Conservation (phyloP, 2,797 vertebrate genomes). For the Lophius americanus region DNA sequence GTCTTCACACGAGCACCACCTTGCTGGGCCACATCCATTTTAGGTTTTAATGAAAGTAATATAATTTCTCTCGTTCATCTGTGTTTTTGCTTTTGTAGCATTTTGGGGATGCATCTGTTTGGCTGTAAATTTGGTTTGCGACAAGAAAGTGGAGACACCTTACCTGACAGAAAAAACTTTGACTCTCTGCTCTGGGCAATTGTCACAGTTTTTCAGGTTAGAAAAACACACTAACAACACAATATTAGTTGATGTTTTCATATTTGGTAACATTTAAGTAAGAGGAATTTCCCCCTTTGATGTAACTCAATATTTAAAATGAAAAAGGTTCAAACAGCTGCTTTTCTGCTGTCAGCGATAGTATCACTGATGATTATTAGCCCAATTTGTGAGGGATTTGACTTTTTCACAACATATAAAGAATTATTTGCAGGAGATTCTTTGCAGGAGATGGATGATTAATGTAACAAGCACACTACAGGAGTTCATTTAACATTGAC, state of each 20-base stretch:
- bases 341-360: conserved; percentile 10
- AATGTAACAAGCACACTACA: conserved; percentile 41
- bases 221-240: conserved; percentile 26
- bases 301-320: conserved; percentile 21
- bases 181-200: conserved; percentile 96
- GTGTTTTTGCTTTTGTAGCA: conserved; percentile 76
- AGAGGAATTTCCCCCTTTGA: conserved; percentile 5
- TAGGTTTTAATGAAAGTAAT: conserved; percentile 36
- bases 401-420: conserved; percentile 40
- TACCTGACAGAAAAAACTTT: conserved; percentile 94
- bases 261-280: conserved; percentile 11
- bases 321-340: conserved; percentile 36
- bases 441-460: conserved; percentile 36
- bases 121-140: conserved; percentile 94
- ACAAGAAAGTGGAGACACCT: conserved; percentile 90
- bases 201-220: conserved; percentile 95
- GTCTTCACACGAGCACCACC: conserved; percentile 8
- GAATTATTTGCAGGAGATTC: conserved; percentile 40
- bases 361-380: conserved; percentile 34
- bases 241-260: no score
- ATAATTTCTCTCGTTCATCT: conserved; percentile 23
- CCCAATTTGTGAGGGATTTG: conserved; percentile 37
- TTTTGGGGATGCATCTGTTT: conserved; percentile 98
- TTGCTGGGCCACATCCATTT: conserved; percentile 19
- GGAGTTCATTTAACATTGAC: conserved; percentile 59